These are phyloP conservation scores for Sebastiscus tertius DNA, from an alignment of 2,797 vertebrate species.

Conservation along the genomic window DNA sequence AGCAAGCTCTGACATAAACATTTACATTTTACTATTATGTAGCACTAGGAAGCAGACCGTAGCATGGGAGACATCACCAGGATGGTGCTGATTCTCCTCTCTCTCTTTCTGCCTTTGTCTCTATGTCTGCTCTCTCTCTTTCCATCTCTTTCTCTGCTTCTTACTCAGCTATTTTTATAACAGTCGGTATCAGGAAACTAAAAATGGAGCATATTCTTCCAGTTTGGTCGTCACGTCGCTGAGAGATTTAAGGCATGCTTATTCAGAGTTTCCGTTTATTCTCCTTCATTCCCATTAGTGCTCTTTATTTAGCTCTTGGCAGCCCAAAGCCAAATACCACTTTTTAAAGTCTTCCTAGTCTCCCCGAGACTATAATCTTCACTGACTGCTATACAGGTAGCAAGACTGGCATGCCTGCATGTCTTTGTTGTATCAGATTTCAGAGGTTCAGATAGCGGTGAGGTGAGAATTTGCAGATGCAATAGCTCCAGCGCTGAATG, in stretches of 20 bases:
- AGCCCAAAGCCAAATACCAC: constrained; percentile 61
- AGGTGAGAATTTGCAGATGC: constrained; percentile 47
- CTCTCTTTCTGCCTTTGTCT: constrained; percentile 29
- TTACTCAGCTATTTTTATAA: constrained; percentile 65
- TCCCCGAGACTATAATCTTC: constrained; percentile 62
- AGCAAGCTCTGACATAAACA: constrained; percentile 36
- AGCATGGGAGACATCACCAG: constrained; percentile 34
- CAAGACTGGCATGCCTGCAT: constrained; percentile 77
- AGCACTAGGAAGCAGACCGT: constrained; percentile 36
- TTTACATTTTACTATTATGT: constrained; percentile 46
- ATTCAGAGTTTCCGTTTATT: constrained; percentile 58
- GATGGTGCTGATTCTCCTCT: constrained; percentile 24
- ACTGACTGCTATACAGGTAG: constrained; percentile 64
- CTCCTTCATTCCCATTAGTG: constrained; percentile 46
- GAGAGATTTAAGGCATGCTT: constrained; percentile 60
- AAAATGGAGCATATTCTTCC: constrained; percentile 61
- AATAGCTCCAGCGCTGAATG: constrained; percentile 43
- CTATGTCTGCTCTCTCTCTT: constrained; percentile 22
- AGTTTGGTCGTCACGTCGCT: constrained; percentile 22
- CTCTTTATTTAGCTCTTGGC: constrained; percentile 61
- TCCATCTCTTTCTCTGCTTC: constrained; percentile 36
- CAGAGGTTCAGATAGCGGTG: constrained; percentile 35
- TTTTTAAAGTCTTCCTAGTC: constrained; percentile 67
- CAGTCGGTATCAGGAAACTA: constrained; percentile 50
- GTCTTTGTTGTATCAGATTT: constrained; percentile 65